These are phyloP conservation scores for Numenius phaeopus DNA, from an alignment of 2,797 vertebrate genomes.

Conservation along the genomic window DNA sequence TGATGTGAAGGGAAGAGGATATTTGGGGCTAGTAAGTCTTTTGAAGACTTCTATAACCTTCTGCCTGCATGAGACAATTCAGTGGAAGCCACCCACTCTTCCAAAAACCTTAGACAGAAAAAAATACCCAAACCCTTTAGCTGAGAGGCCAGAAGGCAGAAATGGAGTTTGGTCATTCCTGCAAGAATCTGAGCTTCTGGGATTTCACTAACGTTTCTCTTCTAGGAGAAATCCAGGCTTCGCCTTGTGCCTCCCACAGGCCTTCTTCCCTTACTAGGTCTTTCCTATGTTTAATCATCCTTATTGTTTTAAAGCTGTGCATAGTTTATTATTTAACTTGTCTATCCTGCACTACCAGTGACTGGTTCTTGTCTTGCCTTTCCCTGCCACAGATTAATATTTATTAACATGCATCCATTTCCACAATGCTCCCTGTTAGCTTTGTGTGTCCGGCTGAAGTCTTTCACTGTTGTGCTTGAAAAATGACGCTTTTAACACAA, in stretches of 20 bases:
- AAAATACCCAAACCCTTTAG: neutral
- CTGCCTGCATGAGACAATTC: neutral
- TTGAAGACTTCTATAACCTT: neutral
- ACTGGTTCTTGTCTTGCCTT: conserved; percentile 54
- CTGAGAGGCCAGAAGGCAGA: neutral
- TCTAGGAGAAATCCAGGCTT: neutral
- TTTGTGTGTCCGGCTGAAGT: neutral
- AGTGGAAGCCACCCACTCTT: neutral
- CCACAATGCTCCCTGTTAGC: neutral
- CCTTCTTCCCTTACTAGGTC: conserved; percentile 3
- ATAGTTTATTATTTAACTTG: conserved; percentile 55
- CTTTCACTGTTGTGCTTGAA: neutral
- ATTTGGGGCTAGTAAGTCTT: neutral
- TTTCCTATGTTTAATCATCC: conserved; percentile 60
- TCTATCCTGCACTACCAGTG: conserved; percentile 40
- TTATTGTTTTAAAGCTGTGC: conserved; percentile 41
- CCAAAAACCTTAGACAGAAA: neutral
- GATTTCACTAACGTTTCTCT: neutral
- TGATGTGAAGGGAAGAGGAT: neutral
- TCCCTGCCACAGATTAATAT: conserved; percentile 54
- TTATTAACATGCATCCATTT: conserved; percentile 31
- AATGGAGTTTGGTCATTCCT: neutral
- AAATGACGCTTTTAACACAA: neutral
- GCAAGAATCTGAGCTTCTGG: neutral
- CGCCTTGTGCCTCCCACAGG: conserved; percentile 33